These are phyloP conservation scores for Cromileptes altivelis DNA, from an alignment of 2,113 vertebrate genomes.

Conservation along the genomic window DNA sequence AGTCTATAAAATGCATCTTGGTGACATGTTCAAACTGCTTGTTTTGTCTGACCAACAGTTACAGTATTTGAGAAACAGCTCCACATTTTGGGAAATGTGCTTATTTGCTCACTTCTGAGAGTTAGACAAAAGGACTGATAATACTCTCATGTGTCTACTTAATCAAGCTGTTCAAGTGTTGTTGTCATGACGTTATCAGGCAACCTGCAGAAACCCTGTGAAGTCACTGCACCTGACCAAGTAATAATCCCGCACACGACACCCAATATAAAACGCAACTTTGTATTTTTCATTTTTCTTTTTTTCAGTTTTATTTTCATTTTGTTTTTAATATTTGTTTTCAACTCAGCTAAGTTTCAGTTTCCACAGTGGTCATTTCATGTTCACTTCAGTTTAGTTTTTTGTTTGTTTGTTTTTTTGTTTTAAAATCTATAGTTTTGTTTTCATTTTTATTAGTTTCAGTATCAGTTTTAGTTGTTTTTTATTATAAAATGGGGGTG, in stretches of 20 bases:
- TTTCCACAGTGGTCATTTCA: too few species aligned
- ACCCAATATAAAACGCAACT: background rate
- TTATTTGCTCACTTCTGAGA: background rate
- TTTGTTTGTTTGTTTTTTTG: too few species aligned
- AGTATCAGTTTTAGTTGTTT: too few species aligned
- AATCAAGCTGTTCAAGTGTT: background rate
- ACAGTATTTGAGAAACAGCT: background rate
- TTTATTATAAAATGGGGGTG: too few species aligned
- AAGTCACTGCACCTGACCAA: background rate
- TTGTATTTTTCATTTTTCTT: background rate
- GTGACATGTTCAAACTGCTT: too few species aligned
- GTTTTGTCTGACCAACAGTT: background rate
- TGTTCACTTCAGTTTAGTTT: too few species aligned
- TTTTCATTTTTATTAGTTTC: too few species aligned
- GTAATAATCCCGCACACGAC: background rate
- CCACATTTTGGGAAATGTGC: background rate
- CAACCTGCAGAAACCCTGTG: slow-evolving; percentile 4
- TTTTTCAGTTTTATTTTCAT: too few species aligned
- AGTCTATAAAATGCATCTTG: background rate
- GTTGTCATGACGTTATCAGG: slow-evolving; percentile 22
- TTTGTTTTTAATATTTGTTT: background rate
- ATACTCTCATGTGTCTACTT: background rate
- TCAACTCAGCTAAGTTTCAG: background rate
- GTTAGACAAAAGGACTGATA: background rate
- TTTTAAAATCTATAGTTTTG: too few species aligned